Base-by-base conservation (phyloP, 1,140 invertebrate genomes). In the Drosophila leontia region DNA sequence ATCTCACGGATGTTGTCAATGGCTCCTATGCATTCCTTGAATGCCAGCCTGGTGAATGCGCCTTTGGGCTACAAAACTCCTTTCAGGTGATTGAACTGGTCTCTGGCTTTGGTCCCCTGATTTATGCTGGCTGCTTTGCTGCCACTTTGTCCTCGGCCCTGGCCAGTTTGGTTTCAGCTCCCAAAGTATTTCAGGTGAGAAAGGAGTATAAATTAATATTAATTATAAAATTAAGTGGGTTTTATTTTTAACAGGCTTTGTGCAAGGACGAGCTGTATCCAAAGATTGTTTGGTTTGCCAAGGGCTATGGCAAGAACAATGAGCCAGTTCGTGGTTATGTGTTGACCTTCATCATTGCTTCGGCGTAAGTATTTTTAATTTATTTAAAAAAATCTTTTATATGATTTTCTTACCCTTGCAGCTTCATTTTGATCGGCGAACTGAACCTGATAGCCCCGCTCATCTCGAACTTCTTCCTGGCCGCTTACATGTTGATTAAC, bases 391-490 rank as follows among this genome's bases (percentile, higher is more conserved):
- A n/a, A n/a, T n/a, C n/a, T n/a, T n/a, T n/a, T n/a, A n/a, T n/a
- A n/a, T n/a, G n/a, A n/a, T n/a, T n/a, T 19, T 19, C 23, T 23
- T 23, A 23, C 11, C 4, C 44, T 39, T 34, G 0, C 64, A 91
- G 82, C 51, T 93, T 91, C 74, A 93, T 92, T 53, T 86, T 95
- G 94, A 77, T 93, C 96, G 97, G 96, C 81, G 96, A 98, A 87
- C 93, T 99, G 37, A 98, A 99, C 92, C 94, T 96, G 39, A 99
- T 99, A 76, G 98, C 99, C 35, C 98, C 98, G 7, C 94, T 99
- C 57, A 99, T 99, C 75, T 99, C 98, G 23, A 99, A 99, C 92
- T 99, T 99, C 93, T 99, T 99, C 94, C 94, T 99, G 82, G 98
- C 98, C 75, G 98, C 98, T 7, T 99, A 99, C 91, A 98, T 97